A percentile compares a stretch with the other conserved stretches of the same genome.
Conservation (phyloP, 1,140 invertebrate genomes). For the Nephotettix cincticeps region DNA sequence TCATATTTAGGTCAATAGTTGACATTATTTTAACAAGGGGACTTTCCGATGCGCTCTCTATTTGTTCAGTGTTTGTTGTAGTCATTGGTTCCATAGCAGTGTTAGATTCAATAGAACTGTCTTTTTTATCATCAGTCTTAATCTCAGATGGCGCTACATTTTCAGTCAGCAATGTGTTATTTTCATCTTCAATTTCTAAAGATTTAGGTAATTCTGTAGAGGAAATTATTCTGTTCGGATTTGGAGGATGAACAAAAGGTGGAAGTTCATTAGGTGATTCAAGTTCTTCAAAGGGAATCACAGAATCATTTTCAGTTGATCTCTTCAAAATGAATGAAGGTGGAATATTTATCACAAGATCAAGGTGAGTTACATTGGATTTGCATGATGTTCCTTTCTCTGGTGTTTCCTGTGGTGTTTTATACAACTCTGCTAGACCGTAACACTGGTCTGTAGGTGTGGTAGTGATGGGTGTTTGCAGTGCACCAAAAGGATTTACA, state of each 20-base stretch:
- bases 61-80: no score
- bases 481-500: slow-evolving; percentile 14
- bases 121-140: no score
- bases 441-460: background rate
- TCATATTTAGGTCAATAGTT: no score
- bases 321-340: background rate
- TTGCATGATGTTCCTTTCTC: no score
- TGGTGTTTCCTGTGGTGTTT: no score
- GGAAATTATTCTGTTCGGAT: background rate
- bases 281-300: background rate
- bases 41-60: no score
- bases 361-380: background rate
- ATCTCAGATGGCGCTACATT: no score
- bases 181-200: background rate
- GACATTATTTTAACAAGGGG: no score
- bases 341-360: background rate
- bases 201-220: background rate
- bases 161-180: no score
- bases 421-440: no score
- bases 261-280: background rate
- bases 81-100: no score
- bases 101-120: no score
- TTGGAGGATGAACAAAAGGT: background rate
- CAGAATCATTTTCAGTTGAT: background rate
- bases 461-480: background rate